These are phyloP conservation scores for Brachystomella parvula DNA, from an alignment of 1,140 invertebrate genomes.

Conservation along the genomic window DNA sequence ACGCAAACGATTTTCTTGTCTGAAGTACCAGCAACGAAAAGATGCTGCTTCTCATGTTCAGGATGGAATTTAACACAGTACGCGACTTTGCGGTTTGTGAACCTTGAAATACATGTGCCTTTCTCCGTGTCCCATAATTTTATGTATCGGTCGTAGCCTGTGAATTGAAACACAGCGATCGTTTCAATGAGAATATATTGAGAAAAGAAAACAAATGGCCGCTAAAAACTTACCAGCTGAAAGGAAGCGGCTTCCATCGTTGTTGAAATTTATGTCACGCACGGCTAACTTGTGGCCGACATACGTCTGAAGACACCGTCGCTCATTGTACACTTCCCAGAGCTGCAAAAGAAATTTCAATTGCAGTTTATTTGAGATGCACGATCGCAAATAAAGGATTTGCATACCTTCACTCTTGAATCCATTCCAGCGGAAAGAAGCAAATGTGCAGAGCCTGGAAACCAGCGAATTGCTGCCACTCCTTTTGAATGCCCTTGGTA, in stretches of 20 bases:
- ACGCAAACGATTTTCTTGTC: conserved; percentile 99
- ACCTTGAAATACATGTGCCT: conserved; percentile 80
- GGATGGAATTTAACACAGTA: conserved; percentile 98
- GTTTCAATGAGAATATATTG: neutral
- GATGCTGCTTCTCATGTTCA: conserved; percentile 90
- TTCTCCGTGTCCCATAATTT: conserved; percentile 99
- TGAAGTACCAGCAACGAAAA: conserved; percentile 96
- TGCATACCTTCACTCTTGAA: conserved; percentile 75
- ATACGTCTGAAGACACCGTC: conserved; percentile 90
- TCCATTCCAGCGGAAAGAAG: conserved; percentile 95
- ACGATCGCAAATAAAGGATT: conserved; percentile 5
- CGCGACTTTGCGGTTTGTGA: conserved; percentile 88
- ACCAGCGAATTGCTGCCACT: conserved; percentile 92
- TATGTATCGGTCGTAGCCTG: conserved; percentile 79
- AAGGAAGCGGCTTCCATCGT: conserved; percentile 82
- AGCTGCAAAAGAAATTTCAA: conserved; percentile 53
- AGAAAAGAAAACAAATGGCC: neutral
- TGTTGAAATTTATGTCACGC: conserved; percentile 92
- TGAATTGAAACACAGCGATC: conserved; percentile 3
- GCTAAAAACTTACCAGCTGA: conserved; percentile 66
- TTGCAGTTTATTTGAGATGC: neutral
- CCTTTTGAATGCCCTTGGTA: conserved; percentile 97
- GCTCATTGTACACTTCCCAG: conserved; percentile 96
- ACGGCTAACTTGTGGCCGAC: conserved; percentile 95
- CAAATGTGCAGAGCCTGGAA: conserved; percentile 88